These are phyloP conservation scores for Phyllostomus hastatus DNA, from an alignment of 2,113 vertebrate species.

Conservation along the genomic window DNA sequence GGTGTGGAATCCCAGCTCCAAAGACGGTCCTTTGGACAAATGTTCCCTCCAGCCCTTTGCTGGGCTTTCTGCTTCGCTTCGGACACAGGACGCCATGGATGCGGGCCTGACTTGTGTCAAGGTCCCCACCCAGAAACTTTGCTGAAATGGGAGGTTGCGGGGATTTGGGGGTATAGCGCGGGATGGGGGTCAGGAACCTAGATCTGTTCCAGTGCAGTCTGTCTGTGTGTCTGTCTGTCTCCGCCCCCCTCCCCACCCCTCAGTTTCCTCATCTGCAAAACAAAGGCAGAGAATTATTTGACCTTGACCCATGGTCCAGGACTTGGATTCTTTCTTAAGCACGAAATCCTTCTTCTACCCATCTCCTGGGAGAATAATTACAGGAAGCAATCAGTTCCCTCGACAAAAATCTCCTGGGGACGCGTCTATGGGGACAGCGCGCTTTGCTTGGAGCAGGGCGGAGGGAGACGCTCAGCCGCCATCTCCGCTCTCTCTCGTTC, in stretches of 20 bases:
- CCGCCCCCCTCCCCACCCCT: neutral
- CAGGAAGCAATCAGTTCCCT: neutral
- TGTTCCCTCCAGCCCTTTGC: neutral
- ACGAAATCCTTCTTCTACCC: neutral
- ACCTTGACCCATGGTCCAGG: neutral
- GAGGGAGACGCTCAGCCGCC: neutral
- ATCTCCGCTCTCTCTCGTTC: neutral
- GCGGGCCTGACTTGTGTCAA: neutral
- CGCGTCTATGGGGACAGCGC: neutral
- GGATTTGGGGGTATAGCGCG: neutral
- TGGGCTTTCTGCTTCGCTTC: neutral
- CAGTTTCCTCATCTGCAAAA: neutral
- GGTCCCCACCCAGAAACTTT: neutral
- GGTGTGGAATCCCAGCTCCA: too few relatives aligned
- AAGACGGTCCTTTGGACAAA: neutral
- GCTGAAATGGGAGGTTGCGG: neutral
- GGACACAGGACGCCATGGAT: neutral
- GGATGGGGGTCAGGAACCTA: neutral
- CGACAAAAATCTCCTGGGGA: neutral
- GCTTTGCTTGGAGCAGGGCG: neutral
- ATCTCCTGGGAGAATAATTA: neutral
- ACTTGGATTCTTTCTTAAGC: constrained; percentile 7
- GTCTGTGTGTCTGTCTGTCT: neutral
- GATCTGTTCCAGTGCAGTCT: neutral
- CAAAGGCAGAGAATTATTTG: neutral